Evolutionary conservation across 2,888 invertebrate species (phyloP).

Genomic region (Trachelus troglodyta): DNA sequence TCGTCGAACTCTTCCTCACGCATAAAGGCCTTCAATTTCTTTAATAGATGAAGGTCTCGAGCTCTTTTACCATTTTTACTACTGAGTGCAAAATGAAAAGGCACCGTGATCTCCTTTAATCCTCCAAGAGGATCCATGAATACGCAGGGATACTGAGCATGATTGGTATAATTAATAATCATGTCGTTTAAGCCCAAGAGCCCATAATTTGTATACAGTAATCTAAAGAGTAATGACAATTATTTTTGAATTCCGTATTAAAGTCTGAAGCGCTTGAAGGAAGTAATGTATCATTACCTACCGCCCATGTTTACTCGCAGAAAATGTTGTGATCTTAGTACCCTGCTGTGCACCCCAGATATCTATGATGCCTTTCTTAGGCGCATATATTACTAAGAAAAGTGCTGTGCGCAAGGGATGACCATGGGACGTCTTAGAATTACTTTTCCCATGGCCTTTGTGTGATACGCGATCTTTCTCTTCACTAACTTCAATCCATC

Average conservation of each 20-base stretch:
- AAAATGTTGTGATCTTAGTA: conserved; percentile 89
- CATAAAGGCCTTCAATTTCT: conserved; percentile 77
- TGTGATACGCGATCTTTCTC: conserved; percentile 60
- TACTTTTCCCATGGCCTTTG: conserved; percentile 21
- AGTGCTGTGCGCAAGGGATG: conserved; percentile 73
- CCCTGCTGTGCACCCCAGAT: conserved; percentile 94
- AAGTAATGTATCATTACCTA: conserved; percentile 35
- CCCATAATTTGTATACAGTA: conserved; percentile 84
- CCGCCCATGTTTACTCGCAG: conserved; percentile 84
- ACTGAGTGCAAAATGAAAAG: conserved; percentile 91
- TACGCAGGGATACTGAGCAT: conserved; percentile 78
- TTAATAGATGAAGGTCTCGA: conserved; percentile 87
- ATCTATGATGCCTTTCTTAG: conserved; percentile 91
- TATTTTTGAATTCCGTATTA: neutral
- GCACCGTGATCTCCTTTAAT: conserved; percentile 85
- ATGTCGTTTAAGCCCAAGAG: conserved; percentile 78
- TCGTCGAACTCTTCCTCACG: conserved; percentile 70
- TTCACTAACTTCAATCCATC: conserved; percentile 88
- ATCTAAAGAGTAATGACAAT: conserved; percentile 59
- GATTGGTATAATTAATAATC: conserved; percentile 60
- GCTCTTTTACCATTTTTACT: conserved; percentile 89
- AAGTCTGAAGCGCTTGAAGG: neutral
- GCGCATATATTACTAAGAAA: conserved; percentile 93
- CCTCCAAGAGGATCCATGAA: conserved; percentile 87
- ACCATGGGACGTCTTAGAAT: neutral